phyloP scores from a whole-genome alignment of 2,797 vertebrate genomes.

The Hemitrygon akajei region DNA sequence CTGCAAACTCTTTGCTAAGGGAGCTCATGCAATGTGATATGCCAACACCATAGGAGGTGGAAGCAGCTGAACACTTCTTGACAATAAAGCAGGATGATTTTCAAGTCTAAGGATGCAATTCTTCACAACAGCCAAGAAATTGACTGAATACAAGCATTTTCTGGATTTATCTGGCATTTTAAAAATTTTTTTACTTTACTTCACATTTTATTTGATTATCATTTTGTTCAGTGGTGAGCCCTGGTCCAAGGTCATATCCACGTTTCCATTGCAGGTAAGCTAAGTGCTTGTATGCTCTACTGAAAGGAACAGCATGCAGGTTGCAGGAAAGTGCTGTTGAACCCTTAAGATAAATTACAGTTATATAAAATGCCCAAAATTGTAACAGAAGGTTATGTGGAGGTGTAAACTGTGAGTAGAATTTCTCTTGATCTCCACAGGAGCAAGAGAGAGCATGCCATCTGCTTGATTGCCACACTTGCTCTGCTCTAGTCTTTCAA shows the following conservation, averaged over 20 bases:
- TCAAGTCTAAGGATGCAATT: not conserved
- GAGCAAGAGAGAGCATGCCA: not conserved
- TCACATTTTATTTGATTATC: not conserved
- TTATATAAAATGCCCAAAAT: conserved; percentile 1
- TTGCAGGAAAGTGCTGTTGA: not conserved
- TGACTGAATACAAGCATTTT: not conserved
- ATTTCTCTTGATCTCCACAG: conserved; percentile 1
- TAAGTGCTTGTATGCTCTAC: no score
- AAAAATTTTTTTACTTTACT: not conserved
- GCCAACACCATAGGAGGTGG: not conserved
- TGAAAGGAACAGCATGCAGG: not conserved
- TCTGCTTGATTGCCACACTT: conserved; percentile 10
- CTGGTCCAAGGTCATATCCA: not conserved
- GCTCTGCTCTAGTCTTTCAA: not conserved
- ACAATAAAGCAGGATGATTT: not conserved
- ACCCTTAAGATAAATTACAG: conserved; percentile 13
- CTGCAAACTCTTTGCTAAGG: not conserved
- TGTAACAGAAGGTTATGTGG: conserved; percentile 26
- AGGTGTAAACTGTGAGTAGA: not conserved
- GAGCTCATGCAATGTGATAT: not conserved
- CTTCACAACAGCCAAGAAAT: not conserved
- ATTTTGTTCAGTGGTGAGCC: not conserved
- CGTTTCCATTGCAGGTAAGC: not conserved
- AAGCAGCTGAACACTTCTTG: not conserved
- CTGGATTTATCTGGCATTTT: not conserved